Evolutionary conservation across 2,888 invertebrate genomes (phyloP), one percentile per base, ranked within the genome.

Genomic region (Alloscopus bannaensis): DNA sequence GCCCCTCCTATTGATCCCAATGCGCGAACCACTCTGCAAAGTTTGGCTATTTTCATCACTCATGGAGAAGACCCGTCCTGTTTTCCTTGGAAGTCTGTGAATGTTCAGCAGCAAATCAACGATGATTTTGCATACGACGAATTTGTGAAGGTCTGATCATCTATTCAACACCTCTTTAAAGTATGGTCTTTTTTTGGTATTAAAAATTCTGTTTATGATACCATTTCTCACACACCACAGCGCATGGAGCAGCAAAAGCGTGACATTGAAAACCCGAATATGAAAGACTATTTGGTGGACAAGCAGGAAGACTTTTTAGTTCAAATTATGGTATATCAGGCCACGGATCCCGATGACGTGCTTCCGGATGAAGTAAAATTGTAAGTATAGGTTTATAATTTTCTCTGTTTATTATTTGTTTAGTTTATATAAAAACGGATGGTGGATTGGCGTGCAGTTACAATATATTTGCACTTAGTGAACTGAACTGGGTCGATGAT

Each of bases 101-200:
- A 76, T 70, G 82, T 82, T 22, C 82, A 82, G 28, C 82, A 82
- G 26, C 82, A 82, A 80, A 80, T 82, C 26, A 82, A 82, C 36
- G 80, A 82, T 62, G 82, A 82, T 50, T 78, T 82, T 52, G 65
- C 50, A 1, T n/a, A 77, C 47, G 65, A 77, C 11, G 47, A 77
- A 20, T 77, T 45, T 40, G 18, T 62, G 1, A 59, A 65, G 62
- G 81, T 81, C 64, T 29, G 29, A 13, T 36, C 36, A 36, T 36
- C 8, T 6, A 36, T 36, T 6, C 13, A 8, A n/a, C 36, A 8
- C 6, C 36, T 36, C 36, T 8, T 45, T 4, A 45, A 45, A n/a
- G 18, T 45, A n/a, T 6, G 47, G 52, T 45, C 18, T 45, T 20
- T 20, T 22, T 52, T 52, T 52, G 18, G 8, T n/a, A 47, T 13